Conservation (phyloP, 53 echinoderm and acorn worm species). For the Apostichopus leukothele region DNA sequence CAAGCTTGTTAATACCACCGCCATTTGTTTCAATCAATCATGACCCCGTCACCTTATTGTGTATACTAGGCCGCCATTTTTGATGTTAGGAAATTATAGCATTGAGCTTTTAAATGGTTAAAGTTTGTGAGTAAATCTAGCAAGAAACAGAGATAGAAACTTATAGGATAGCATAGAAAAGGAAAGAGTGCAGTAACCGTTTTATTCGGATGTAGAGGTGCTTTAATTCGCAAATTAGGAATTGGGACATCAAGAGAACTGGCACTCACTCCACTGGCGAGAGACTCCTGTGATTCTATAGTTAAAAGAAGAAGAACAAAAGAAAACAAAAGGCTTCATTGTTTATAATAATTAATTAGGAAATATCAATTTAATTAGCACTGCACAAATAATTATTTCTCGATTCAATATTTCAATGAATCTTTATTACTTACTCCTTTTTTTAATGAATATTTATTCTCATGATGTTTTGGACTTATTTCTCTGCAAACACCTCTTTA, state of each 20-base stretch:
- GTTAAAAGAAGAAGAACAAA: not conserved
- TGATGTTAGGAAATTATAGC: not conserved
- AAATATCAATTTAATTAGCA: too few relatives aligned
- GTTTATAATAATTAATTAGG: too few relatives aligned
- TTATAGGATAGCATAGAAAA: not conserved
- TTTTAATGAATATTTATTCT: too few relatives aligned
- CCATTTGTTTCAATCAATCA: too few relatives aligned
- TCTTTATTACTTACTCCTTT: too few relatives aligned
- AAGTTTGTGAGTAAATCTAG: not conserved
- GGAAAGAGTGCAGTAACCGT: constrained; percentile 33
- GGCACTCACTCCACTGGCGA: constrained; percentile 44
- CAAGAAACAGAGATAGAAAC: not conserved
- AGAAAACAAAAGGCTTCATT: not conserved
- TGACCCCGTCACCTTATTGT: too few relatives aligned
- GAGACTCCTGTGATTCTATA: constrained; percentile 38
- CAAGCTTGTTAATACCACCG: too few relatives aligned
- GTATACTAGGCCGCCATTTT: too few relatives aligned
- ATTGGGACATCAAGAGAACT: constrained; percentile 49
- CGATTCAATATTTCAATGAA: too few relatives aligned
- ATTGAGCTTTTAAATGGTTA: not conserved
- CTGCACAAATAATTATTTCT: too few relatives aligned
- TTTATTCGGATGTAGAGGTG: constrained; percentile 37
- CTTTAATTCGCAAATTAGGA: constrained; percentile 46
- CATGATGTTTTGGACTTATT: too few relatives aligned
- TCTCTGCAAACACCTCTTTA: too few relatives aligned